phyloP scores from a whole-genome alignment of 2,113 vertebrate genomes.

The Osmerus mordax region DNA sequence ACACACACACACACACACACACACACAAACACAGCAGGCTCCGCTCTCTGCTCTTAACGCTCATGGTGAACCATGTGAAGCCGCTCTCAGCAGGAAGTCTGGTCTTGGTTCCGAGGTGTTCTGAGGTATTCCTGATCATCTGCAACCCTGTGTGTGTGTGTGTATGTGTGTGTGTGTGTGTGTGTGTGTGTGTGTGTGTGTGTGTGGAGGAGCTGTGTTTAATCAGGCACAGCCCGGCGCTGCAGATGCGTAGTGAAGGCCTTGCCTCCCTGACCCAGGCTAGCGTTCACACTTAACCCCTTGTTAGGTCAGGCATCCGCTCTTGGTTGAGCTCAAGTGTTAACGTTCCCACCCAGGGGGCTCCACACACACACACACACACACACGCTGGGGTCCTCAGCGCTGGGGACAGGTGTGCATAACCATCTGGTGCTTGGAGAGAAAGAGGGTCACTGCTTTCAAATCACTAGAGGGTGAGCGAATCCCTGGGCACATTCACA shows the following conservation, averaged over 20 bases:
- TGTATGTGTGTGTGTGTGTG: no score
- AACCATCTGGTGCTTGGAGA: slow-evolving; percentile 27
- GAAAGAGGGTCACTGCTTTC: slow-evolving; percentile 25
- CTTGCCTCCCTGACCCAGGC: no score
- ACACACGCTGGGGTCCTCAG: slow-evolving; percentile 12
- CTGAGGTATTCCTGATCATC: slow-evolving; percentile 57
- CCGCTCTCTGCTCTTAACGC: not conserved
- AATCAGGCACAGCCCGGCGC: no score
- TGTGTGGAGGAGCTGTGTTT: not conserved
- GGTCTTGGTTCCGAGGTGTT: slow-evolving; percentile 23
- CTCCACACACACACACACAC: not conserved
- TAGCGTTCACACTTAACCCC: not conserved
- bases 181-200: not conserved
- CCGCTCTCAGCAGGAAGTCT: slow-evolving; percentile 20
- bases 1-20: no score
- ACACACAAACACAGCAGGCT: no score
- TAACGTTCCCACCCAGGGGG: not conserved
- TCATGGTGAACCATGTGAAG: slow-evolving; percentile 36
- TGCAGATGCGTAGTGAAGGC: no score
- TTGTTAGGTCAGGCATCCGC: not conserved
- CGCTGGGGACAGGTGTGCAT: slow-evolving; percentile 23
- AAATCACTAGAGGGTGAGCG: slow-evolving; percentile 14
- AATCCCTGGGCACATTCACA: slow-evolving; percentile 21
- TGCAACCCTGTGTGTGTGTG: slow-evolving; percentile 1
- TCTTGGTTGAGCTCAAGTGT: slow-evolving; percentile 8